These are phyloP conservation scores for Dynastes tityus DNA, from an alignment of 2,888 invertebrate genomes.

Conservation along the genomic window DNA sequence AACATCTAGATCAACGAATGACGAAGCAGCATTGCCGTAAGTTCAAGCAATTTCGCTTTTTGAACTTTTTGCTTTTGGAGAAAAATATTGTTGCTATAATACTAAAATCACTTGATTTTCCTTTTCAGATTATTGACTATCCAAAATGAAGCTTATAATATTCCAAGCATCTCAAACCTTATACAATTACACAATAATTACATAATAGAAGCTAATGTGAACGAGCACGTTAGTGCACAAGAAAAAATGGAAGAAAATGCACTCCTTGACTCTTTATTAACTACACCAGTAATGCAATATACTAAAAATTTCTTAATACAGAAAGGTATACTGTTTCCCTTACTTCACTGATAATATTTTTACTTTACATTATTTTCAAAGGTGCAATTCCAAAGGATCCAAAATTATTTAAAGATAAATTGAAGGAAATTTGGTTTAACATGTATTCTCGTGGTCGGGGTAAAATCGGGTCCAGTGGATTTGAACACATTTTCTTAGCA, in stretches of 20 bases:
- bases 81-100: too few relatives aligned
- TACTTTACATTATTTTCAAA: constrained; percentile 59
- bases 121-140: constrained; percentile 78
- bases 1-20: constrained; percentile 78
- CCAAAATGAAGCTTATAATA: constrained; percentile 76
- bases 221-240: constrained; percentile 84
- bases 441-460: constrained; percentile 87
- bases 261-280: constrained; percentile 84
- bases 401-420: constrained; percentile 80
- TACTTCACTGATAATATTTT: constrained; percentile 42
- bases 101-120: too few relatives aligned
- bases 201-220: constrained; percentile 80
- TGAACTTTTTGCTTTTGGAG: too few relatives aligned
- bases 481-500: constrained; percentile 93
- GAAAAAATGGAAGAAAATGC: constrained; percentile 85
- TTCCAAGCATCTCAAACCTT: constrained; percentile 83
- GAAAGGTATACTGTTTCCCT: constrained; percentile 70
- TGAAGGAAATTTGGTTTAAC: constrained; percentile 85
- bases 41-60: constrained; percentile 59
- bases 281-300: constrained; percentile 83
- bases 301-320: constrained; percentile 78
- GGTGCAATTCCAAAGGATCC: constrained; percentile 78
- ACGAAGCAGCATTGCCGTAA: constrained; percentile 86
- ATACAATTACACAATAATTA: constrained; percentile 89
- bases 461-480: constrained; percentile 89